These are phyloP conservation scores for Sebastes taczanowskii DNA, from an alignment of 2,797 vertebrate genomes.

Conservation along the genomic window DNA sequence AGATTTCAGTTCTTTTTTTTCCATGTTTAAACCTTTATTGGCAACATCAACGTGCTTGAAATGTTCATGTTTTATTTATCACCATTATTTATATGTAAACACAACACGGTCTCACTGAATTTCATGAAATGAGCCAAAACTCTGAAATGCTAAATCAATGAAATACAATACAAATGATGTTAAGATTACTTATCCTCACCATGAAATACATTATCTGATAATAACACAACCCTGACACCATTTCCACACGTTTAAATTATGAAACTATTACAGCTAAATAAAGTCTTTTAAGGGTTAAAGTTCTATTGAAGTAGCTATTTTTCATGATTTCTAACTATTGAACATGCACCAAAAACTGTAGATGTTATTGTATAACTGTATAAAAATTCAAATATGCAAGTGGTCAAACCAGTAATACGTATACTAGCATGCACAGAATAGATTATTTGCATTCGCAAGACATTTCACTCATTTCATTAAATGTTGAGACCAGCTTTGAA, in stretches of 20 bases:
- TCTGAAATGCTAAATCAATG: conserved; percentile 26
- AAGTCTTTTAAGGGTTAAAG: not conserved
- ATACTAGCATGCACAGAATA: conserved; percentile 4
- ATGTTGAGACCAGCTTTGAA: conserved; percentile 12
- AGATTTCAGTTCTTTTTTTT: conserved; percentile 1
- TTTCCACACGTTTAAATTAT: not conserved
- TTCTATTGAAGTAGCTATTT: not conserved
- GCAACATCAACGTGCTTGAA: conserved; percentile 87
- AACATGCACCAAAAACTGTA: conserved; percentile 12
- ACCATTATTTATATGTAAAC: conserved; percentile 95
- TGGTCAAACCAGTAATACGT: conserved; percentile 11
- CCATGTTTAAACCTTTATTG: conserved; percentile 84
- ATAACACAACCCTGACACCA: conserved; percentile 12
- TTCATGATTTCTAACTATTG: not conserved
- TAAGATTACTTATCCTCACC: conserved; percentile 12
- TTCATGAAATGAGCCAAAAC: conserved; percentile 86
- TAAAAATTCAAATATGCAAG: conserved; percentile 3
- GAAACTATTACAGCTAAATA: conserved; percentile 1
- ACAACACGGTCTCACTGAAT: conserved; percentile 72
- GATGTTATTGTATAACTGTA: not conserved
- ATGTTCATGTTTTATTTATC: conserved; percentile 75
- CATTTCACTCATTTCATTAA: conserved; percentile 29
- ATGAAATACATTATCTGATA: conserved; percentile 9
- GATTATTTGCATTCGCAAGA: conserved; percentile 16
- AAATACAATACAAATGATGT: conserved; percentile 5